Evolutionary conservation across 1,140 invertebrate species (phyloP).

Genomic region (Homalodisca vitripennis): DNA sequence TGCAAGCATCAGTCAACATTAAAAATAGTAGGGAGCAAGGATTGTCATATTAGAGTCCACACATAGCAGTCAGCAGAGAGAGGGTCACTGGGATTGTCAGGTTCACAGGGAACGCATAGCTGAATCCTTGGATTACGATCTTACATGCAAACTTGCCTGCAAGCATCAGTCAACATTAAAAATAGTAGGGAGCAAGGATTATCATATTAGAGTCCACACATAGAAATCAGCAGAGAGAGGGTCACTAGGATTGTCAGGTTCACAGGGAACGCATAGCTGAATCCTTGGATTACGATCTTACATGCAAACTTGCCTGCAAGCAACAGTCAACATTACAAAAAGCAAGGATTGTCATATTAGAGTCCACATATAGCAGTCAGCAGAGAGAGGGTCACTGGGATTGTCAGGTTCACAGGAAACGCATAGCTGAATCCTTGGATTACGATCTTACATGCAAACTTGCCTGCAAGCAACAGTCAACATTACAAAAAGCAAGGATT

Average conservation of each 20-base stretch:
- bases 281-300: constrained; percentile 94
- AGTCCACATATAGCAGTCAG: constrained; percentile 89
- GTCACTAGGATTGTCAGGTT: constrained; percentile 88
- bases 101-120: constrained; percentile 93
- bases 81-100: constrained; percentile 87
- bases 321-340: too few relatives aligned
- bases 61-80: constrained; percentile 83
- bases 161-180: too few relatives aligned
- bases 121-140: constrained; percentile 94
- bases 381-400: constrained; percentile 85
- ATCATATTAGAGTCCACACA: constrained; percentile 80
- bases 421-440: constrained; percentile 97
- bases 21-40: constrained; percentile 91
- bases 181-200: constrained; percentile 89
- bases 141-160: constrained; percentile 91
- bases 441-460: constrained; percentile 95
- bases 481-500: constrained; percentile 91
- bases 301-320: constrained; percentile 85
- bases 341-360: constrained; percentile 80
- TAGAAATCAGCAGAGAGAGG: constrained; percentile 83
- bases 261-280: constrained; percentile 94
- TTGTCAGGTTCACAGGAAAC: constrained; percentile 89
- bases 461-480: constrained; percentile 62
- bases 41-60: constrained; percentile 82
- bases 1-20: too few relatives aligned